Evolutionary conservation across 2,797 vertebrate species (phyloP), one percentile per base, ranked within the genome.

Genomic region (Silurus aristotelis): DNA sequence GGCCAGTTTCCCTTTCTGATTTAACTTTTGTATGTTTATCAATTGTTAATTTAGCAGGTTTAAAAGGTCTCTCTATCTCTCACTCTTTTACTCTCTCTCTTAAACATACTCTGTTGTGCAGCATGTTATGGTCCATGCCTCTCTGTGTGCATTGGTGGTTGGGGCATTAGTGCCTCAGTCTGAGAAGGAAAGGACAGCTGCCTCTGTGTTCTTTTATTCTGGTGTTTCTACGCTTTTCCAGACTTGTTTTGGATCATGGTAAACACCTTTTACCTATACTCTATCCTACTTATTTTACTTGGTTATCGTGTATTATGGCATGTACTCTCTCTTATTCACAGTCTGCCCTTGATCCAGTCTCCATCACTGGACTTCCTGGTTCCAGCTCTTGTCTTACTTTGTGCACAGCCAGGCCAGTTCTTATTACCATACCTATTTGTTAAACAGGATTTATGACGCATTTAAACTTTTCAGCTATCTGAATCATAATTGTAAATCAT

Each of bases 331-430:
- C 31, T 43, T 82, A 63, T 75, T 17, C 87, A 86, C 88, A 97
- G 96, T 89, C 85, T 97, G 70, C 96, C 96, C 0, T 90, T 97
- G 87, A 87, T 96, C 83, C 96, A 96, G 85, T 94, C 95, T 83
- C 95, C 96, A 6, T 95, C 96, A 27, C 93, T 97, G 1, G 96
- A 97, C 89, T 95, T 95, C 87, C 91, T 97, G 82, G 90, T 96
- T 75, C 95, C 96, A 58, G 95, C 95, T 72, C 77, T 95, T 86
- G 91, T 95, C 84, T 89, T 97, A 87, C 94, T 90, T 88, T 90
- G 88, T 63, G 20, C 77, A 38, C 81, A 83, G 58, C 31, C 87
- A 67, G 85, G 89, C 90, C 60, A 83, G 78, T 52, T 52, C 22
- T 25, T 7, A 56, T 10, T 17, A 56, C 19, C 15, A 15, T 43